Percentiles rank a stretch among this genome's conserved stretches.
phyloP scores from a whole-genome alignment of 2,797 vertebrate genomes.

The Alcedo quadribrachys region DNA sequence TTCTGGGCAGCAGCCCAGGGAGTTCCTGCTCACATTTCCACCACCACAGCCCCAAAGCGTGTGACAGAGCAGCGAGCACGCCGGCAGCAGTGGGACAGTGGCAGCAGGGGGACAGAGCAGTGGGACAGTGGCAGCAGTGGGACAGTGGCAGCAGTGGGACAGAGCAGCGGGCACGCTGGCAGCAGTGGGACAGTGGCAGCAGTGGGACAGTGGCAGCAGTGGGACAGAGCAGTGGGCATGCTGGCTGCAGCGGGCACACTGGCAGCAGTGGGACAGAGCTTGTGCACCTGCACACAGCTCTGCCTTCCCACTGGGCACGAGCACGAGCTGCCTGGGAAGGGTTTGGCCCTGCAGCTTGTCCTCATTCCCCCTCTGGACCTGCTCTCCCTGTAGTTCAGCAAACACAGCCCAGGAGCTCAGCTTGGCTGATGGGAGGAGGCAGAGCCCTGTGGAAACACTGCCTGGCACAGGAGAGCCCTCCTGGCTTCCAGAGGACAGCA shows the following conservation, averaged over 20 bases:
- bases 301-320: background rate
- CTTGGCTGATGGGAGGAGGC: constrained; percentile 58
- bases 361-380: constrained; percentile 25
- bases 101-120: too few species aligned
- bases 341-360: constrained; percentile 34
- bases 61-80: background rate
- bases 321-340: background rate
- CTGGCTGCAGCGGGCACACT: too few species aligned
- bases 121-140: too few species aligned
- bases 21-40: background rate
- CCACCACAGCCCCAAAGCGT: background rate
- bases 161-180: background rate
- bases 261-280: rapidly evolving
- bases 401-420: constrained; percentile 42
- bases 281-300: background rate
- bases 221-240: too few species aligned
- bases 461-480: constrained; percentile 49
- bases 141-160: rapidly evolving
- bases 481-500: constrained; percentile 60
- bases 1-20: background rate
- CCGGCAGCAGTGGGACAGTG: too few species aligned
- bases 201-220: too few species aligned
- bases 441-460: constrained; percentile 65
- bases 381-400: constrained; percentile 52
- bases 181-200: too few species aligned